phyloP scores from a whole-genome alignment of 2,113 vertebrate genomes.

The Sus scrofa region T2T-Sscrofa CM000814.6:145882001-145882500 shows the following conservation, averaged over 20 bases:
- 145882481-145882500: background rate
- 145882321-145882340: background rate
- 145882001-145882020: too few species aligned
- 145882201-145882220: background rate
- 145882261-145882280: too few species aligned
- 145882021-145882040: accelerated
- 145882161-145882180: accelerated
- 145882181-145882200: background rate
- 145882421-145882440: background rate
- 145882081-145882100: conserved; percentile 63
- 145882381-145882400: background rate
- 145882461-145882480: background rate
- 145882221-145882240: background rate
- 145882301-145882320: background rate
- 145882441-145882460: background rate
- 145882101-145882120: background rate
- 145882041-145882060: conserved; percentile 30
- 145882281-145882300: background rate
- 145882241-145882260: background rate
- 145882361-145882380: background rate
- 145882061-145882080: conserved; percentile 62
- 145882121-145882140: background rate
- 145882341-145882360: background rate
- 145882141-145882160: background rate
- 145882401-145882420: background rate